Base-by-base conservation (phyloP, 1,140 invertebrate genomes). In the Armadillidium nasatum region DNA sequence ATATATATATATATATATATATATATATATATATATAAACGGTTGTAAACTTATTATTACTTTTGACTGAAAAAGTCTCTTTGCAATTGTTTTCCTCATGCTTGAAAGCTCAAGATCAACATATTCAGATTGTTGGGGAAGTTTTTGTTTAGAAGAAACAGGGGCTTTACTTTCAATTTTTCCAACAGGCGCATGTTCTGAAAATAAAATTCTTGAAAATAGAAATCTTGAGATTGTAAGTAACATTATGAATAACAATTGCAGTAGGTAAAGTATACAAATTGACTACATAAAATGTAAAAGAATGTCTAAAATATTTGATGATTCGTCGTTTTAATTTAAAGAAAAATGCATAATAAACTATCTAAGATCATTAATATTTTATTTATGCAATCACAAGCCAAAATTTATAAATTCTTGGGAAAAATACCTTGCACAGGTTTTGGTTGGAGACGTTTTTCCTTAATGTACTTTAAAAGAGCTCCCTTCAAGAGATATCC, bases 401-500 rank as follows among this genome's bases (percentile, higher is more conserved):
- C n/a, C n/a, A n/a, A n/a, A n/a, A n/a, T n/a, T n/a, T n/a, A n/a
- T n/a, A n/a, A n/a, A n/a, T n/a, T n/a, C n/a, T n/a, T n/a, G n/a
- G n/a, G n/a, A n/a, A n/a, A n/a, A 50, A 15, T 69, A 85, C 79
- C 87, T 22, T 81, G 15, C 82, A 82, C 82, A 10, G 85, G 76
- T 44, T 86, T 82, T 82, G 86, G 87, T 75, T 86, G 82, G 7
- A 91, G 50, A 72, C 87, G 87, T 46, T 90, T 88, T 19, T 84
- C 72, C 67, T 87, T 82, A 77, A 91, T 88, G 79, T 88, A 86
- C 9, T 85, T 83, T 15, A 91, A 82, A 43, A 91, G 87, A 83
- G 91, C 90, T 71, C 88, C 86, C 85, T 92, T 92, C 9, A 90
- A 80, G 7, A 91, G 79, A 75, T 86, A 85, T 80, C 88, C 88